Percentiles rank a stretch among this genome's conserved stretches.
These are phyloP conservation scores for Epiblema foenella DNA, from an alignment of 2,888 invertebrate species.

Conservation along the genomic window DNA sequence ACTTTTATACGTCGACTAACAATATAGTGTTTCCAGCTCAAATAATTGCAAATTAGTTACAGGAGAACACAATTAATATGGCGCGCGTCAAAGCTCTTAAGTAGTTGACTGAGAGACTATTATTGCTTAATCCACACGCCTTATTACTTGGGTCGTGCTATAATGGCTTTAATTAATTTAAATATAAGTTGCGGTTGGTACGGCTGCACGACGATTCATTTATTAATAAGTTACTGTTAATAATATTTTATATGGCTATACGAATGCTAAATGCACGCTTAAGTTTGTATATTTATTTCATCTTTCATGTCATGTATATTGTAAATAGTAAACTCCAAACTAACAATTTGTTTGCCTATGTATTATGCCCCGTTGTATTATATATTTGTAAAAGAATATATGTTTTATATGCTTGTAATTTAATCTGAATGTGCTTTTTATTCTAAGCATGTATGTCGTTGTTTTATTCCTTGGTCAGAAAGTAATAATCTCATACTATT, in stretches of 20 bases:
- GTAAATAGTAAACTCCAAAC: neutral
- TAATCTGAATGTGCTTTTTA: neutral
- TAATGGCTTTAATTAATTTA: constrained; percentile 8
- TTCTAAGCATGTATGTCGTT: neutral
- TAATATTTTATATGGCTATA: constrained; percentile 5
- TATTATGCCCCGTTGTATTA: constrained; percentile 15
- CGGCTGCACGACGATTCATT: constrained; percentile 30
- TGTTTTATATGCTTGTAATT: constrained; percentile 25
- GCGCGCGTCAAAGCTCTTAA: no score
- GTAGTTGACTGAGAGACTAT: no score
- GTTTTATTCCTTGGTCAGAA: neutral
- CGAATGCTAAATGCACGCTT: constrained; percentile 21
- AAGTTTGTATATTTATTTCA: constrained; percentile 3
- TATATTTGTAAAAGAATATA: neutral
- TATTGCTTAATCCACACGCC: no score
- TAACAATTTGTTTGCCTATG: constrained; percentile 2
- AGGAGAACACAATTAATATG: no score
- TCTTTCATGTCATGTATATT: neutral
- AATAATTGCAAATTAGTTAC: neutral
- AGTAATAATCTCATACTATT: no score
- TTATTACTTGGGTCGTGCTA: no score
- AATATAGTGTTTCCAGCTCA: neutral
- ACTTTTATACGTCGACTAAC: constrained; percentile 14
- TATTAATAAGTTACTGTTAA: constrained; percentile 27
- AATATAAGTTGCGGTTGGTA: constrained; percentile 34